Evolutionary conservation across 2,888 invertebrate species (phyloP).

Genomic region (Heliconius cydno): DNA sequence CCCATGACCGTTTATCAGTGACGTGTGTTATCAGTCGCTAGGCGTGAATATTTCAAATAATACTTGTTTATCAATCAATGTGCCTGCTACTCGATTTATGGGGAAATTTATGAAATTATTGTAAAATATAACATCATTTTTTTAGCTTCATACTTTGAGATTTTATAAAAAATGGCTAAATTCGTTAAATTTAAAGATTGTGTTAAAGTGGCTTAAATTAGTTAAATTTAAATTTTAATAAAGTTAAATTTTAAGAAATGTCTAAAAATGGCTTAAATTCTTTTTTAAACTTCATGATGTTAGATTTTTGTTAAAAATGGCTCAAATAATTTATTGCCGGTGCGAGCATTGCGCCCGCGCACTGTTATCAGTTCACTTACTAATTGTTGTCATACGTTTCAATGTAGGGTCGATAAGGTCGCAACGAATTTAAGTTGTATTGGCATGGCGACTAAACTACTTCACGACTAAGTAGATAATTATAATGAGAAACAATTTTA

Average conservation of each 20-base stretch:
- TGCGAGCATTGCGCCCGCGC: conserved; percentile 25
- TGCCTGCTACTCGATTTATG: conserved; percentile 2
- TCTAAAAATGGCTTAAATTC: neutral
- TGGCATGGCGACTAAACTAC: neutral
- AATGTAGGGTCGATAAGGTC: conserved; percentile 26
- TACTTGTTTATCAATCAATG: conserved; percentile 14
- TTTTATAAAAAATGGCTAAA: neutral
- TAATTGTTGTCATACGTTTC: conserved; percentile 31
- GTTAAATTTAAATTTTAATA: too few species aligned
- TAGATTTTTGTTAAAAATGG: neutral
- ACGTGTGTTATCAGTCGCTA: conserved; percentile 26
- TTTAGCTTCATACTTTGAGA: too few species aligned
- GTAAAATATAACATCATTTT: too few species aligned
- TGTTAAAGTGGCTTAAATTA: too few species aligned
- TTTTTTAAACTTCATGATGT: too few species aligned
- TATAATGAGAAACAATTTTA: neutral
- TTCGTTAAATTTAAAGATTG: too few species aligned
- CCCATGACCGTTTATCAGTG: conserved; percentile 42
- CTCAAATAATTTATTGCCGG: neutral
- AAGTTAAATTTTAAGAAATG: too few species aligned
- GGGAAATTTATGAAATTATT: neutral
- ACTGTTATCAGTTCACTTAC: conserved; percentile 22
- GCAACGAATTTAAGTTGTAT: conserved; percentile 11
- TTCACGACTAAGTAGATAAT: neutral
- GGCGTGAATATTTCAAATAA: conserved; percentile 31